phyloP scores from a whole-genome alignment of 2,113 vertebrate genomes.

The Brevimyrus niger region DNA sequence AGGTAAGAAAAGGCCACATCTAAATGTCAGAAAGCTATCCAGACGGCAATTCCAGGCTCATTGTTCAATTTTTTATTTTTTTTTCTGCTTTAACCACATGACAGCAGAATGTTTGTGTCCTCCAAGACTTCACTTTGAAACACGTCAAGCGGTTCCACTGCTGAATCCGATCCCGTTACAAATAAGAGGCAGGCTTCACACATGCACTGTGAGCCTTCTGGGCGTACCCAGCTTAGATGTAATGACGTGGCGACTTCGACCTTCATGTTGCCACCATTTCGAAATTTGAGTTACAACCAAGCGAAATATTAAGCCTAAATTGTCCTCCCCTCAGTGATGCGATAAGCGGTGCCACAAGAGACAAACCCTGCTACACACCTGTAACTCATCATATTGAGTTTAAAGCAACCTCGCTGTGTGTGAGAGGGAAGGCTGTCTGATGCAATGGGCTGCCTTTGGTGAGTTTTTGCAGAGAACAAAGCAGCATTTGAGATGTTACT shows the following conservation, averaged over 20 bases:
- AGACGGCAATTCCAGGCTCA: background rate
- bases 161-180: background rate
- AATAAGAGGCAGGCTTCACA: background rate
- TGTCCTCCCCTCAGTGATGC: background rate
- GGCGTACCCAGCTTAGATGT: background rate
- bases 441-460: background rate
- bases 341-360: background rate
- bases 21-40: background rate
- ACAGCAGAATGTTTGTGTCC: conserved; percentile 1
- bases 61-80: background rate
- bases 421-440: background rate
- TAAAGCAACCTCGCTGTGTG: background rate
- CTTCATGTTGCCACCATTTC: background rate
- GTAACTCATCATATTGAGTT: background rate
- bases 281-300: background rate
- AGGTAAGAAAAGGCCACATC: background rate
- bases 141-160: background rate
- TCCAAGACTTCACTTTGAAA: background rate
- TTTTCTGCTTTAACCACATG: background rate
- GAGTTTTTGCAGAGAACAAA: background rate
- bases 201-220: background rate
- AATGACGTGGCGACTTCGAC: background rate
- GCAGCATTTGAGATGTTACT: background rate
- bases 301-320: background rate
- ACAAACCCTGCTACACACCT: background rate